Conservation (phyloP, 2,113 vertebrate species). For the Cyrtonyx montezumae region DNA sequence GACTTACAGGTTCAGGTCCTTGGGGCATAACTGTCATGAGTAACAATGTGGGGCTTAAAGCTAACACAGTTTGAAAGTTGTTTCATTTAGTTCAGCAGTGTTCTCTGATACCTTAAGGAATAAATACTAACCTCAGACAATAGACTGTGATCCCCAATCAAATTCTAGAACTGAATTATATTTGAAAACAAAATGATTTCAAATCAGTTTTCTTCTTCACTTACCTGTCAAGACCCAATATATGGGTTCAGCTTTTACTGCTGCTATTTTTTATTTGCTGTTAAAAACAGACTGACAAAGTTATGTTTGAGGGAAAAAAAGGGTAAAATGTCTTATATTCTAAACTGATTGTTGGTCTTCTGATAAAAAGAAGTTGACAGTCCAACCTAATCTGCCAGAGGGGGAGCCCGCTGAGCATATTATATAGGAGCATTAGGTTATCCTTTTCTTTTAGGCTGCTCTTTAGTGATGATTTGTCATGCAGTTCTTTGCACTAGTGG, state of each 20-base stretch:
- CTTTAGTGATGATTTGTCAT: neutral
- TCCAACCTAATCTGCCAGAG: neutral
- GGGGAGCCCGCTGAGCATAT: neutral
- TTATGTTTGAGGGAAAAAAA: neutral
- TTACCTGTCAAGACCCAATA: neutral
- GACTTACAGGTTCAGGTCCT: neutral
- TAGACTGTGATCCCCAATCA: neutral
- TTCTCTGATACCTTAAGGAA: constrained; percentile 22
- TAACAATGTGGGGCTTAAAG: neutral
- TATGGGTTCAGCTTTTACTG: neutral
- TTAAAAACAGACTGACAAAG: neutral
- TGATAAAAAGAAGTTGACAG: neutral
- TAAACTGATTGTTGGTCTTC: neutral
- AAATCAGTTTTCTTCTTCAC: neutral
- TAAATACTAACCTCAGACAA: neutral
- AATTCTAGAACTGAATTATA: neutral
- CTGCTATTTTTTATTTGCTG: neutral
- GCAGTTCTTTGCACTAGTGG: neutral
- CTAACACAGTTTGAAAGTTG: neutral
- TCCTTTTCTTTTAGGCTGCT: neutral
- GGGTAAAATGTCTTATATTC: neutral
- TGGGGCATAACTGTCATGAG: neutral
- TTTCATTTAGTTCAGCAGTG: constrained; percentile 18
- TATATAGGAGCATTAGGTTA: neutral
- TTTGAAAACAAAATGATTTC: constrained; percentile 19